These are phyloP conservation scores for Aproaerema taeniolella DNA, from an alignment of 2,888 invertebrate species.

Conservation along the genomic window DNA sequence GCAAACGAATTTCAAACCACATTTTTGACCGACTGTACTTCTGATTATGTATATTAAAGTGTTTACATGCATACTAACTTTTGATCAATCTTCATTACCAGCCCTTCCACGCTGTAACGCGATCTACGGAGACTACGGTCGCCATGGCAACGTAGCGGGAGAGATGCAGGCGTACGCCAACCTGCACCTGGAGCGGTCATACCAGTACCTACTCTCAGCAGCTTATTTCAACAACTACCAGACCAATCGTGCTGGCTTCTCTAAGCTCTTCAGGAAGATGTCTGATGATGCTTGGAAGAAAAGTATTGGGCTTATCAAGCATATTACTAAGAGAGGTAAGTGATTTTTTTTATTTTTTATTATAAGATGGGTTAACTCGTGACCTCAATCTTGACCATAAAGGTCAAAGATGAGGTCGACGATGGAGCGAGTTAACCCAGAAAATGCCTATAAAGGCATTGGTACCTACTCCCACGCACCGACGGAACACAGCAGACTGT, in stretches of 20 bases:
- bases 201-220: conserved; percentile 84
- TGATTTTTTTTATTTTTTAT: conserved; percentile 10
- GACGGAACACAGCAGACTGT: too few species aligned
- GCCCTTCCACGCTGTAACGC: conserved; percentile 79
- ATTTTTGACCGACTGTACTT: too few species aligned
- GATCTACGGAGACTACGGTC: conserved; percentile 78
- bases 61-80: too few species aligned
- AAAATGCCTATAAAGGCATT: too few species aligned
- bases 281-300: conserved; percentile 87
- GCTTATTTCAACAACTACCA: conserved; percentile 87
- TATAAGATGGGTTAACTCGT: too few species aligned
- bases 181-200: conserved; percentile 83
- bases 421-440: too few species aligned
- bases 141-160: conserved; percentile 56
- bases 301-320: conserved; percentile 86
- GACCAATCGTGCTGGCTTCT: conserved; percentile 86
- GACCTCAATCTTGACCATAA: too few species aligned
- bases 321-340: conserved; percentile 85
- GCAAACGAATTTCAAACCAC: too few species aligned
- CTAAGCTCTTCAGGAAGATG: conserved; percentile 83
- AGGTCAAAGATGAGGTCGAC: too few species aligned
- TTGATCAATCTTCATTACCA: too few species aligned
- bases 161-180: conserved; percentile 77
- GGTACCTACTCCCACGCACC: too few species aligned
- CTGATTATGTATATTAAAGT: too few species aligned